Evolutionary conservation across 2,797 vertebrate species (phyloP).

Genomic region (Rhinella marina): DNA sequence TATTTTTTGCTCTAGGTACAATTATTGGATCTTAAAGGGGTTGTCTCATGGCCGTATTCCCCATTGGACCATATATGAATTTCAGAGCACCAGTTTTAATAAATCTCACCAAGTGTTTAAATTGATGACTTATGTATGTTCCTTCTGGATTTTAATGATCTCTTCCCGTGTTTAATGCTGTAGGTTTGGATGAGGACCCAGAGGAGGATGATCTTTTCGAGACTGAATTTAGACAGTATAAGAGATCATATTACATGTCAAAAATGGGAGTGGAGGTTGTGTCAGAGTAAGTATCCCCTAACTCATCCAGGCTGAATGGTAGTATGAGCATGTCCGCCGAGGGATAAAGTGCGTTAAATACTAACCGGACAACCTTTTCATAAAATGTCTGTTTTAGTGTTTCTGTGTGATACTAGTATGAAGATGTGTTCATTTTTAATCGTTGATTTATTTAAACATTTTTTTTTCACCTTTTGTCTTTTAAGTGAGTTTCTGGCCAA

Average conservation of each 20-base stretch:
- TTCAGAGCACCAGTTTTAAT: no score
- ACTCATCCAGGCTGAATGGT: neutral
- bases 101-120: no score
- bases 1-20: no score
- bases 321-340: neutral
- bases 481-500: slow-evolving; percentile 90
- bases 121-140: neutral
- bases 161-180: neutral
- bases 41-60: no score
- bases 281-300: slow-evolving; percentile 85
- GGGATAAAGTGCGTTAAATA: no score
- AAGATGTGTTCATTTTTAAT: neutral
- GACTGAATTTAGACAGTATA: slow-evolving; percentile 96
- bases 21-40: no score
- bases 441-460: neutral
- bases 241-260: slow-evolving; percentile 96
- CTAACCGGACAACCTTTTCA: no score
- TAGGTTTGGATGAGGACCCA: slow-evolving; percentile 82
- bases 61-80: no score
- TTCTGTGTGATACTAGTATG: no score
- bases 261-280: slow-evolving; percentile 96
- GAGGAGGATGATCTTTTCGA: slow-evolving; percentile 96
- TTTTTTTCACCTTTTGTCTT: slow-evolving; percentile 58
- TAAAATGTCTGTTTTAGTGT: no score
- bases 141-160: neutral